Conservation (phyloP, 2,113 vertebrate genomes). For the Rallus limicola region DNA sequence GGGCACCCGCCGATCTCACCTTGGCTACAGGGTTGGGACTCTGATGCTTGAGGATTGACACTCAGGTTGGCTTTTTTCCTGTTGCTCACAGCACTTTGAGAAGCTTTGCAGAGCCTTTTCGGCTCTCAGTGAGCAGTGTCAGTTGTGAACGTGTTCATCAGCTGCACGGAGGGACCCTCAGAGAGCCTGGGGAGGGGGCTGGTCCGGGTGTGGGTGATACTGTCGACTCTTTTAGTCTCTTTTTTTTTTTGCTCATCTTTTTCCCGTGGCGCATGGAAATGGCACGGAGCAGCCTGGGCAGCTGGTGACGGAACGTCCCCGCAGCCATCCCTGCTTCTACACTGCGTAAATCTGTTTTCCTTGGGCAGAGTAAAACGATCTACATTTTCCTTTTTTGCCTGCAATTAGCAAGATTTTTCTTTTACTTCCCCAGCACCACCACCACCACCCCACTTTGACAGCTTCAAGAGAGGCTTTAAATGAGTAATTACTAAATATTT, state of each 20-base stretch:
- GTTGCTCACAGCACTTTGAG: fast-evolving
- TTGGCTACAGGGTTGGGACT: not conserved
- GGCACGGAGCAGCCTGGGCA: not conserved
- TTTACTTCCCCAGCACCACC: not conserved
- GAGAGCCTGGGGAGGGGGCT: not conserved
- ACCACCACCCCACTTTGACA: conserved; percentile 49
- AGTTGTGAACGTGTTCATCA: not conserved
- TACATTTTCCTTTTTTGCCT: conserved; percentile 33
- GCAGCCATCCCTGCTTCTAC: not conserved
- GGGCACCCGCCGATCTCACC: not conserved
- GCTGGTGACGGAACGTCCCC: not conserved
- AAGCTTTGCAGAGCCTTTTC: not conserved
- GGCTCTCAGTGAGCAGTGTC: fast-evolving
- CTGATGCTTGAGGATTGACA: fast-evolving
- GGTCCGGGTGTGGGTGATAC: not conserved
- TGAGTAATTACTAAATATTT: conserved; percentile 89
- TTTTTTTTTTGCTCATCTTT: too few relatives aligned
- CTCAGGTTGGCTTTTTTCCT: not conserved
- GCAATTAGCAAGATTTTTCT: conserved; percentile 69
- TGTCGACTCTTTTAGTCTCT: not conserved
- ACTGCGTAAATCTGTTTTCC: not conserved
- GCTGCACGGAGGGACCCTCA: not conserved
- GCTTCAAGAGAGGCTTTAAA: conserved; percentile 77
- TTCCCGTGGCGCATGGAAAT: not conserved
- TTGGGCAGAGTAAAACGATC: conserved; percentile 3